These are phyloP conservation scores for Austrolebias charrua DNA, from an alignment of 2,797 vertebrate genomes.

Conservation along the genomic window DNA sequence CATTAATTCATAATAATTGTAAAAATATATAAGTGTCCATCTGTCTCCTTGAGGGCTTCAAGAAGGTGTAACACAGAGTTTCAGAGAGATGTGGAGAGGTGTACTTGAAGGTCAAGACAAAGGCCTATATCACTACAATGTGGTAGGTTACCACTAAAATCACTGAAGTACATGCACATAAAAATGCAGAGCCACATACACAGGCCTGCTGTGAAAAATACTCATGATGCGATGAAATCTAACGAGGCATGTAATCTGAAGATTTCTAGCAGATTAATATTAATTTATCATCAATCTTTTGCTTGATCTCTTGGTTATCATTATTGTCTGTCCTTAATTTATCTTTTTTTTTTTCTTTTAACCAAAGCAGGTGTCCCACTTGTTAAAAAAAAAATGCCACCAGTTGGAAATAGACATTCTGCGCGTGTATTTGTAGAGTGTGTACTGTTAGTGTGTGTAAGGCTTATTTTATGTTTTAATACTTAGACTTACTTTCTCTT, in stretches of 20 bases:
- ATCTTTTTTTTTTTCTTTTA: conserved; percentile 26
- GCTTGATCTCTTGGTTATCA: conserved; percentile 48
- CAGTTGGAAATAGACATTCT: conserved; percentile 65
- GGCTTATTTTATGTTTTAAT: conserved; percentile 13
- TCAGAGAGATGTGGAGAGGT: too few relatives aligned
- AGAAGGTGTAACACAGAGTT: too few relatives aligned
- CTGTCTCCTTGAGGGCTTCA: too few relatives aligned
- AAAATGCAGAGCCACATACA: conserved; percentile 34
- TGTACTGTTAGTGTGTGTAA: conserved; percentile 14
- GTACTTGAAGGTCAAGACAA: too few relatives aligned
- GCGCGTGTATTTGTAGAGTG: conserved; percentile 30
- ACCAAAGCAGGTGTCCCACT: conserved; percentile 51
- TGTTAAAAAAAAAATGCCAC: conserved; percentile 64
- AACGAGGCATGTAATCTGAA: conserved; percentile 65
- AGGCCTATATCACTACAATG: too few relatives aligned
- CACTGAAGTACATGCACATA: neutral
- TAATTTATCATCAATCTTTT: conserved; percentile 61
- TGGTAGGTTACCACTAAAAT: conserved; percentile 27
- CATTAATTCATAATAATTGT: too few relatives aligned
- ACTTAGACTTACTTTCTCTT: conserved; percentile 15
- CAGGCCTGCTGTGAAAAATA: conserved; percentile 36
- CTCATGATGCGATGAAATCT: conserved; percentile 63
- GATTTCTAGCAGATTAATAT: conserved; percentile 68
- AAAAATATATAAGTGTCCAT: too few relatives aligned
- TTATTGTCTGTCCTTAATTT: conserved; percentile 32